These are phyloP conservation scores for Pteropus rufus DNA, from an alignment of 2,797 vertebrate genomes.

Conservation along the genomic window DNA sequence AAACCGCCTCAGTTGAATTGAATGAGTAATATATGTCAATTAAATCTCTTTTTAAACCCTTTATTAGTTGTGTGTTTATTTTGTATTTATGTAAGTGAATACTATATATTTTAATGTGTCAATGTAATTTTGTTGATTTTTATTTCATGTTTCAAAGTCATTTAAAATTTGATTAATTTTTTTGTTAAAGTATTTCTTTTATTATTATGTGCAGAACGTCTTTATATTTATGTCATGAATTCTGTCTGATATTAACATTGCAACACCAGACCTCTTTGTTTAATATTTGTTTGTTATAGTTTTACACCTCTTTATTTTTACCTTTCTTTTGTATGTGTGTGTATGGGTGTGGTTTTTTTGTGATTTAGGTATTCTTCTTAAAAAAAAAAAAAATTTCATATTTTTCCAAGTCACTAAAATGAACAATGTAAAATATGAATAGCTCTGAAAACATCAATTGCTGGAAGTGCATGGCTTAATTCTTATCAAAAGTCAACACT, in stretches of 20 bases:
- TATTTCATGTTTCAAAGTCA: neutral
- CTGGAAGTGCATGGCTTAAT: neutral
- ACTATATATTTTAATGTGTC: neutral
- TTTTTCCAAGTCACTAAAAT: neutral
- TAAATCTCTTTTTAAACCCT: neutral
- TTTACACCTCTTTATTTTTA: neutral
- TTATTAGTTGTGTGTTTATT: neutral
- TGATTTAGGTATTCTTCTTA: neutral
- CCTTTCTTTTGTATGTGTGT: neutral
- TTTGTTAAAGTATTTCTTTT: neutral
- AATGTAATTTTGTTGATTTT: neutral
- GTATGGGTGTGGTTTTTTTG: neutral
- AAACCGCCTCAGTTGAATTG: neutral
- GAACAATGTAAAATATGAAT: neutral
- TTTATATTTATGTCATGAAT: neutral
- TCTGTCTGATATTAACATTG: neutral
- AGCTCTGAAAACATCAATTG: neutral
- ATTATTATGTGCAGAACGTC: neutral
- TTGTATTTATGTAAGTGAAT: neutral
- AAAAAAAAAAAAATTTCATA: neutral
- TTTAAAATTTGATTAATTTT: neutral
- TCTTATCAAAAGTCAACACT: slow-evolving; percentile 25
- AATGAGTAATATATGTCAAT: neutral
- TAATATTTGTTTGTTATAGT: neutral
- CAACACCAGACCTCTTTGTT: neutral